Percentiles rank a stretch among this genome's conserved stretches.
phyloP scores from a whole-genome alignment of 1,140 invertebrate genomes.

The Magallana gigas region DNA sequence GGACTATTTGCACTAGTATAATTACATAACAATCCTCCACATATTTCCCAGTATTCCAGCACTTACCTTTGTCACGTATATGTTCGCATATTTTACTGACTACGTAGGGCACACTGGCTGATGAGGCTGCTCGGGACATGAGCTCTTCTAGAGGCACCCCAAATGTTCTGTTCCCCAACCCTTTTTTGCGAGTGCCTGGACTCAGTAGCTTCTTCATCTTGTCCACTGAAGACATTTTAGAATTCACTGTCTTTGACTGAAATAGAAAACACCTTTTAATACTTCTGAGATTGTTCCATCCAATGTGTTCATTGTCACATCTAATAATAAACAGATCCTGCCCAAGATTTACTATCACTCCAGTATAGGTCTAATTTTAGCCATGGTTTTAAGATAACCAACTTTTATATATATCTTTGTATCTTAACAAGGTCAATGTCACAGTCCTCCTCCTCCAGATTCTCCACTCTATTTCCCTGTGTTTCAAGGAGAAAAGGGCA shows the following conservation, averaged over 20 bases:
- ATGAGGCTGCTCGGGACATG: slow-evolving; percentile 59
- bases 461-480: neutral
- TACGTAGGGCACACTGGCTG: slow-evolving; percentile 71
- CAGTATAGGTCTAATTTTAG: neutral
- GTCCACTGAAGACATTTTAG: slow-evolving; percentile 64
- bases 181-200: slow-evolving; percentile 70
- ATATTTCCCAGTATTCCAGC: neutral
- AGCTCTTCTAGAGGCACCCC: slow-evolving; percentile 77
- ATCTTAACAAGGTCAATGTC: neutral
- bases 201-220: slow-evolving; percentile 72
- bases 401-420: neutral
- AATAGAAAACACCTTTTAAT: slow-evolving; percentile 43
- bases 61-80: slow-evolving; percentile 75
- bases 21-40: neutral
- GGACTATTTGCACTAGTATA: neutral
- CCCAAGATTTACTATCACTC: neutral
- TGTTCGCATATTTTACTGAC: slow-evolving; percentile 74
- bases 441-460: neutral
- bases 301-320: neutral
- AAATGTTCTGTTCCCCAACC: slow-evolving; percentile 69
- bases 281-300: neutral
- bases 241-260: slow-evolving; percentile 62
- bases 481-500: too few species aligned
- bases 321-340: slow-evolving; percentile 11
- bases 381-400: neutral